These are phyloP conservation scores for Pogonomyrmex californicus DNA, from an alignment of 1,140 invertebrate genomes.

Conservation along the genomic window DNA sequence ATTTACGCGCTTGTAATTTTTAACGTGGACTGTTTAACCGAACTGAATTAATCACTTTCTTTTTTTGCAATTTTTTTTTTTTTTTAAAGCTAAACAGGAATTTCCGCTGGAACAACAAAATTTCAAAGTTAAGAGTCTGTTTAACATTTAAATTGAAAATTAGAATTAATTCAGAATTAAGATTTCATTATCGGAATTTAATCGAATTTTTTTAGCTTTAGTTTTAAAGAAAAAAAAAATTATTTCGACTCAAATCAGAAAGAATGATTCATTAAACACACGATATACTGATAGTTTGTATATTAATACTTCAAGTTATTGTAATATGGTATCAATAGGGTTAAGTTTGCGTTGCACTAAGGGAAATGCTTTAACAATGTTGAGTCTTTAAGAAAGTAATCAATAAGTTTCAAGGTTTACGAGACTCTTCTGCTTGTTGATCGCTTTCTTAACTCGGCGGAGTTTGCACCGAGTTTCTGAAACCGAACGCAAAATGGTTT, in stretches of 20 bases:
- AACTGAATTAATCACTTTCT: background rate
- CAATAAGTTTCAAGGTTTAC: conserved; percentile 59
- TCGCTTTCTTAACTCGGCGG: conserved; percentile 47
- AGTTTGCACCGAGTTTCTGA: conserved; percentile 42
- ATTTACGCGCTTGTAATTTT: background rate
- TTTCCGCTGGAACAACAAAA: background rate
- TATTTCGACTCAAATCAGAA: background rate
- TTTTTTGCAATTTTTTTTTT: background rate
- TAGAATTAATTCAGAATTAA: background rate
- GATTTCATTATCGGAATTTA: background rate
- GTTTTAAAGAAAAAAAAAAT: background rate
- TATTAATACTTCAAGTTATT: conserved; percentile 31
- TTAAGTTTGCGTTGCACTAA: conserved; percentile 9
- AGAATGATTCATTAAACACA: background rate
- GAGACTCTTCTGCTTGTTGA: conserved; percentile 54
- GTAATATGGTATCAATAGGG: conserved; percentile 9
- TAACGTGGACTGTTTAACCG: conserved; percentile 1
- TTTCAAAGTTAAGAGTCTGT: background rate
- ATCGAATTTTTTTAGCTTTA: background rate
- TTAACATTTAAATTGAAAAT: background rate
- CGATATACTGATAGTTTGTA: background rate
- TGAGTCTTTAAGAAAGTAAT: conserved; percentile 59
- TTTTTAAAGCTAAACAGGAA: background rate
- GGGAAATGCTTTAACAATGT: conserved; percentile 39
- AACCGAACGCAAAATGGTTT: conserved; percentile 42